A percentile compares a stretch with the other conserved stretches of the same genome.
Conservation (phyloP, 2,113 vertebrate genomes). For the Tyrannus savana region DNA sequence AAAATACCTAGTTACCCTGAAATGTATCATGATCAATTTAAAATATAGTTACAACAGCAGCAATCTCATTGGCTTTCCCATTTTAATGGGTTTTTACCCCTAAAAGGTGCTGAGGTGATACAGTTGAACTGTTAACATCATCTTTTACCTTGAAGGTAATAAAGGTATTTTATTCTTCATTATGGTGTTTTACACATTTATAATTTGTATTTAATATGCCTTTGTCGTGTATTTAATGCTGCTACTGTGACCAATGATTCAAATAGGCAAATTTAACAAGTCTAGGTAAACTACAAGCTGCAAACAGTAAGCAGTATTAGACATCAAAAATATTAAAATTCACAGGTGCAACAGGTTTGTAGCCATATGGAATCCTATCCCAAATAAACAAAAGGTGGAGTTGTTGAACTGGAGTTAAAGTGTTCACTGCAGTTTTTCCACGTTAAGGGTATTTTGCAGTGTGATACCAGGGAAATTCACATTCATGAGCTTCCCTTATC, state of each 20-base stretch:
- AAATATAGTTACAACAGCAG: not conserved
- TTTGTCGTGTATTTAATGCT: not conserved
- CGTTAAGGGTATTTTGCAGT: not conserved
- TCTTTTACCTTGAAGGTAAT: not conserved
- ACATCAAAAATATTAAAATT: not conserved
- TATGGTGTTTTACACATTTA: not conserved
- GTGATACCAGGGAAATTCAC: not conserved
- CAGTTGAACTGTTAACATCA: not conserved
- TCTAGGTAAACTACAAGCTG: not conserved
- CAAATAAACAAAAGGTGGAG: not conserved
- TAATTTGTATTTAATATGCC: not conserved
- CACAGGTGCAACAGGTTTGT: not conserved
- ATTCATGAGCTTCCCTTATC: not conserved
- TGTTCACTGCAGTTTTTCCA: rapidly evolving
- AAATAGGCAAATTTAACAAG: not conserved
- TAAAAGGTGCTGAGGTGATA: not conserved
- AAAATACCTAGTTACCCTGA: not conserved
- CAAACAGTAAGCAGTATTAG: not conserved
- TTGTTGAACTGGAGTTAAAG: not conserved
- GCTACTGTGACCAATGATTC: not conserved
- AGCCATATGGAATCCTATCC: not conserved
- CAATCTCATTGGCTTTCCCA: not conserved
- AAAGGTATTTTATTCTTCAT: not conserved
- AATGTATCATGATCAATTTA: not conserved
- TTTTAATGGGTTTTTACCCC: not conserved